A percentile compares a stretch with the other conserved stretches of the same genome.
Conservation (phyloP, 1,140 invertebrate genomes). For the Microvelia longipes region DNA sequence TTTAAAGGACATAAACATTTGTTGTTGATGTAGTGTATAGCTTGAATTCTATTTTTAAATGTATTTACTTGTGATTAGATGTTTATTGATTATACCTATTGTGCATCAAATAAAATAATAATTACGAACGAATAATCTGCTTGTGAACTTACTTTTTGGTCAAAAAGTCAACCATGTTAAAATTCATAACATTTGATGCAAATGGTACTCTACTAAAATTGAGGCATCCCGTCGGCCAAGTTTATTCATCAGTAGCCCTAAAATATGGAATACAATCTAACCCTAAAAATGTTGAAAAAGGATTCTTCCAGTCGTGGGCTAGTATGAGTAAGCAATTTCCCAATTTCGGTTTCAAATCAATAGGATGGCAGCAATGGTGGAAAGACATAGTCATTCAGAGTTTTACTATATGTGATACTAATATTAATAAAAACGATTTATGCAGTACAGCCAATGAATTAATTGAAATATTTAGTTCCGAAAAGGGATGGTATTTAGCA, state of each 20-base stretch:
- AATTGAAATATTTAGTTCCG: slow-evolving; percentile 44
- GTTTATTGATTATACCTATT: background rate
- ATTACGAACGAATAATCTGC: background rate
- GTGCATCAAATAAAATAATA: background rate
- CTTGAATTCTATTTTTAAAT: background rate
- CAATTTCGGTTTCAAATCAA: slow-evolving; percentile 54
- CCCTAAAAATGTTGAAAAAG: slow-evolving; percentile 37
- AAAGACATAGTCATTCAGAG: slow-evolving; percentile 9
- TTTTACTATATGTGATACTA: slow-evolving; percentile 12
- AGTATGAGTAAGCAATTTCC: slow-evolving; percentile 49
- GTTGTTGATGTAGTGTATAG: background rate
- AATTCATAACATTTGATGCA: slow-evolving; percentile 72
- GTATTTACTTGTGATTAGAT: background rate
- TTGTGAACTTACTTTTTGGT: background rate
- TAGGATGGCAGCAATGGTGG: slow-evolving; percentile 74
- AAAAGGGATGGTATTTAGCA: slow-evolving; percentile 50
- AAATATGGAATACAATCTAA: slow-evolving; percentile 49
- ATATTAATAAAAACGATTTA: slow-evolving; percentile 31
- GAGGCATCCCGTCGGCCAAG: slow-evolving; percentile 44
- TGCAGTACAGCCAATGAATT: slow-evolving; percentile 42
- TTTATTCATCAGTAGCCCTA: slow-evolving; percentile 51
- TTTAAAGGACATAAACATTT: background rate
- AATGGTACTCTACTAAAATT: slow-evolving; percentile 68
- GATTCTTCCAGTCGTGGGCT: slow-evolving; percentile 47
- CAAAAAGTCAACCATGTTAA: background rate